Conservation (phyloP, 30 jellyfish, hydroid and myxozoan genomes). For the Calvadosia cruxmelitensis region DNA sequence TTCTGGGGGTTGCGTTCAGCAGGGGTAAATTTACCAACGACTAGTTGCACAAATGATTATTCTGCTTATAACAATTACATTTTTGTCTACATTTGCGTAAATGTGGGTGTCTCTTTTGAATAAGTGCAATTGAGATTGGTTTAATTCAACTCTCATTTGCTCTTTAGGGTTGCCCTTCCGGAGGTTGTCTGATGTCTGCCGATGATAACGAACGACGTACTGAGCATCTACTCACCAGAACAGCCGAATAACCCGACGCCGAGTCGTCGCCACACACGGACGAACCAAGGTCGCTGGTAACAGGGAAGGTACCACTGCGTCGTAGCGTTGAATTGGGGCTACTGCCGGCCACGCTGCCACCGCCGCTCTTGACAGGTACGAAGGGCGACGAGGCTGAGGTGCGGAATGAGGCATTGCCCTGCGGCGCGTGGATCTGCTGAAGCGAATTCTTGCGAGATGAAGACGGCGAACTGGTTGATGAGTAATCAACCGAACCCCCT, state of each 20-base stretch:
- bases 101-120: no score
- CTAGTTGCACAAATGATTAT: no score
- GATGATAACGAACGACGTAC: no score
- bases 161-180: no score
- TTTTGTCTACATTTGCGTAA: no score
- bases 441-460: background rate
- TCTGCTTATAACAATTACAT: no score
- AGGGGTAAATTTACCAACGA: no score
- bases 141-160: no score
- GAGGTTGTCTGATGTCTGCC: no score
- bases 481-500: background rate
- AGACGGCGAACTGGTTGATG: background rate
- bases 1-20: no score
- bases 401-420: conserved; percentile 10
- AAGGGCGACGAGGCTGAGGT: conserved; percentile 39
- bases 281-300: conserved; percentile 94
- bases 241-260: conserved; percentile 35
- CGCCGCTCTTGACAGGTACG: conserved; percentile 18
- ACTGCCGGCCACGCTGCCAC: background rate
- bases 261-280: conserved; percentile 76
- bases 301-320: conserved; percentile 34
- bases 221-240: conserved; percentile 52
- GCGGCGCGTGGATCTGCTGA: background rate
- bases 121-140: no score
- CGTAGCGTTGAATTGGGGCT: conserved; percentile 68